Conservation (phyloP, 2,113 vertebrate genomes). For the Phyllostomus discolor region DNA sequence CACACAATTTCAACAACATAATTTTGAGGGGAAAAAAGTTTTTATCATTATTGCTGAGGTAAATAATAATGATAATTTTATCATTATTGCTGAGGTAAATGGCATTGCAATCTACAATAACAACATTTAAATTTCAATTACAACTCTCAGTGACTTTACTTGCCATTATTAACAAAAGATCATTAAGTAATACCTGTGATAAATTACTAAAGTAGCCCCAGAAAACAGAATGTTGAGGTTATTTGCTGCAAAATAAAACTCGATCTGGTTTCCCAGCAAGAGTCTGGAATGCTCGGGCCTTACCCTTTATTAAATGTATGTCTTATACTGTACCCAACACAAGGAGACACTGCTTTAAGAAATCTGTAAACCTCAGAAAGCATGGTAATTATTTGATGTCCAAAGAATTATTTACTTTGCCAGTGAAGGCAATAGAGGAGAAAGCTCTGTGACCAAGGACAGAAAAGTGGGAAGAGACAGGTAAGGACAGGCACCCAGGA, state of each 20-base stretch:
- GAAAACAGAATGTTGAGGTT: neutral
- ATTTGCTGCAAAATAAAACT: neutral
- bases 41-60: neutral
- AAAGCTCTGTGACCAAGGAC: neutral
- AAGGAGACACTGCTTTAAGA: neutral
- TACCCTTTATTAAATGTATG: neutral
- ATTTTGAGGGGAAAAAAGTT: neutral
- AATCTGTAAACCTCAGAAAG: neutral
- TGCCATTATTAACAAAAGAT: neutral
- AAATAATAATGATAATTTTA: neutral
- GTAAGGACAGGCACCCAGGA: neutral
- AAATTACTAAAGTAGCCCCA: neutral
- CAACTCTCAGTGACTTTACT: neutral
- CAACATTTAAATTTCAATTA: neutral
- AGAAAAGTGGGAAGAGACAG: neutral
- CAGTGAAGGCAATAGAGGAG: neutral
- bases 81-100: neutral
- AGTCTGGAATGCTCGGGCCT: neutral
- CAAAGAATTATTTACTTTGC: neutral
- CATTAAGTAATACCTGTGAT: neutral
- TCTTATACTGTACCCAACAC: accelerated
- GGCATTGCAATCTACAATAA: neutral
- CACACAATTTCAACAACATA: neutral
- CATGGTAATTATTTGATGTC: neutral
- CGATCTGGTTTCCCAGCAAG: neutral